Evolutionary conservation across 2,888 invertebrate species (phyloP).

Genomic region (Protonemura montana): DNA sequence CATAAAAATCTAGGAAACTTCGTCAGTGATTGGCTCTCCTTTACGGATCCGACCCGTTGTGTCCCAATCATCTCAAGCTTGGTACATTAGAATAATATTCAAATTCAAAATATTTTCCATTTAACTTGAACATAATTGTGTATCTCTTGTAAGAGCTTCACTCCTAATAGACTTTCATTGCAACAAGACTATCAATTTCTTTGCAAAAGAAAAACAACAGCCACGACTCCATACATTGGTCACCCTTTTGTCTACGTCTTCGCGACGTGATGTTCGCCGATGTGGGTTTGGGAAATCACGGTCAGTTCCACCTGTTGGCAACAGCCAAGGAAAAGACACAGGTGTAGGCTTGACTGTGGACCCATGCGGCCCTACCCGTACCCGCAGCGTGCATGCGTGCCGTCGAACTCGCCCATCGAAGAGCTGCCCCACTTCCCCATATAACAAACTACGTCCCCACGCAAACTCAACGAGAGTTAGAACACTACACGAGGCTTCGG

Average conservation of each 20-base stretch:
- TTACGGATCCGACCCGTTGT: too few species aligned
- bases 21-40: too few species aligned
- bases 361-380: neutral
- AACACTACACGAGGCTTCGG: neutral
- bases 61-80: too few species aligned
- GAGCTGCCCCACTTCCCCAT: constrained; percentile 19
- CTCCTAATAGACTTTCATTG: neutral
- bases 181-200: neutral
- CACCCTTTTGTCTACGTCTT: neutral
- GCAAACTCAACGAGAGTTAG: neutral
- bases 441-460: neutral
- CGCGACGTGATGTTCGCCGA: neutral
- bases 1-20: too few species aligned
- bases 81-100: too few species aligned
- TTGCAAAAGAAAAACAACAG: neutral
- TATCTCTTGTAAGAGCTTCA: too few species aligned
- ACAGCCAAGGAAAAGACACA: neutral
- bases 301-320: constrained; percentile 19
- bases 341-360: neutral
- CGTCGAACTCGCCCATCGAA: neutral
- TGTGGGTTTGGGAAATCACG: constrained; percentile 9
- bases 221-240: neutral
- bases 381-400: neutral
- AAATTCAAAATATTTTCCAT: too few species aligned
- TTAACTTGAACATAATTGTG: too few species aligned